Evolutionary conservation across 1,140 invertebrate species (phyloP).

Genomic region (Atta colombica): DNA sequence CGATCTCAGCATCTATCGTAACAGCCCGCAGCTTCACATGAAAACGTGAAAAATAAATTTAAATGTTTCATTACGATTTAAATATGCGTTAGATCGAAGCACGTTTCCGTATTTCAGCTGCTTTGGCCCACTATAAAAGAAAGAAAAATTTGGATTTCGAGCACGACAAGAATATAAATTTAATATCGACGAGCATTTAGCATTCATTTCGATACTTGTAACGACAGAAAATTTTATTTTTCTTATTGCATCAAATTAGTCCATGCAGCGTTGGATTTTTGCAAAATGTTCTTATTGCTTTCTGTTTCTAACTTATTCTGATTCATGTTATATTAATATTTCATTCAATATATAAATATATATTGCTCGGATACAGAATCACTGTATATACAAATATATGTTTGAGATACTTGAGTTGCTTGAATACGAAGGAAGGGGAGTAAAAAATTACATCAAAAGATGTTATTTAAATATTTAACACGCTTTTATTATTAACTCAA

Average conservation of each 20-base stretch:
- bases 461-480: neutral
- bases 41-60: neutral
- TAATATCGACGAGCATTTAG: neutral
- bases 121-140: neutral
- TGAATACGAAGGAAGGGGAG: neutral
- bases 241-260: neutral
- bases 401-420: neutral
- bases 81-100: neutral
- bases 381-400: neutral
- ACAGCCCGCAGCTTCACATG: neutral
- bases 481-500: constrained; percentile 26
- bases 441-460: neutral
- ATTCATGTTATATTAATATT: neutral
- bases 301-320: constrained; percentile 5
- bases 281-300: constrained; percentile 5
- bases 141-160: constrained; percentile 8
- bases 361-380: neutral
- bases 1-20: neutral
- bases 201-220: neutral
- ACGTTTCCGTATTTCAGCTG: neutral
- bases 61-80: neutral
- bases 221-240: neutral
- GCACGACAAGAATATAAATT: neutral
- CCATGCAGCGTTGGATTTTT: neutral
- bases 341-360: constrained; percentile 11